Percentiles rank a stretch among this genome's conserved stretches.
Conservation (phyloP, 2,888 invertebrate genomes). For the Rosalia funebris region DNA sequence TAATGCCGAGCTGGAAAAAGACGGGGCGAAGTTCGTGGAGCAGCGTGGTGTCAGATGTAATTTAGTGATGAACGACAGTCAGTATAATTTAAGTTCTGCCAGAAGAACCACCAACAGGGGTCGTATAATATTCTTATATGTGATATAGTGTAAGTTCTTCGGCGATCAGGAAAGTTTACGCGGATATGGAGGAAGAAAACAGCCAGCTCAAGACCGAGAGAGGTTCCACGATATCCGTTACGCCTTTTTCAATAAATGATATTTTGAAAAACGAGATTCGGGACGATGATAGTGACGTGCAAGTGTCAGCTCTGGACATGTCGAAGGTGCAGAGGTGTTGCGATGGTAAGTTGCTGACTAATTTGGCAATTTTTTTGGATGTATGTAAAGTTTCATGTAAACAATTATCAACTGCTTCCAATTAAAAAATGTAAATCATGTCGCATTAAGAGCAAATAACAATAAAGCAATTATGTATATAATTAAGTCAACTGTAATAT, state of each 20-base stretch:
- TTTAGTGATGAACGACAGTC: constrained; percentile 57
- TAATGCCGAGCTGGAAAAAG: constrained; percentile 35
- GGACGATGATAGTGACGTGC: constrained; percentile 60
- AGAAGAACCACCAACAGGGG: constrained; percentile 41
- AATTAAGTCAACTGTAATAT: too few relatives aligned
- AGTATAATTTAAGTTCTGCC: constrained; percentile 57
- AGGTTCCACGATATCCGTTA: constrained; percentile 57
- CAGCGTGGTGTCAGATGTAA: constrained; percentile 59
- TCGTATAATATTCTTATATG: constrained; percentile 1
- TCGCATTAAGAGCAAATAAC: too few relatives aligned
- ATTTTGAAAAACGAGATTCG: constrained; percentile 67
- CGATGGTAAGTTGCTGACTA: constrained; percentile 51
- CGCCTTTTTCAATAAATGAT: constrained; percentile 80
- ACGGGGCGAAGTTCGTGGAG: constrained; percentile 46
- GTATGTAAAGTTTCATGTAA: too few relatives aligned
- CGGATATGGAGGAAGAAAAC: constrained; percentile 52
- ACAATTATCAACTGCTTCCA: too few relatives aligned
- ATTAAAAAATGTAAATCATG: too few relatives aligned
- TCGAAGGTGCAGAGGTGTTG: constrained; percentile 56
- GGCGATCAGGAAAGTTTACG: not conserved
- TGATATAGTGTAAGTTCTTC: constrained; percentile 6
- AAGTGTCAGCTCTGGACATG: constrained; percentile 63
- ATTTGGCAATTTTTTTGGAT: too few relatives aligned
- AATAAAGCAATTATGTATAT: too few relatives aligned
- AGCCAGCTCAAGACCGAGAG: constrained; percentile 47